Conservation (phyloP, 35 echinoderm and acorn worm genomes). For the Ptychodera flava region DNA sequence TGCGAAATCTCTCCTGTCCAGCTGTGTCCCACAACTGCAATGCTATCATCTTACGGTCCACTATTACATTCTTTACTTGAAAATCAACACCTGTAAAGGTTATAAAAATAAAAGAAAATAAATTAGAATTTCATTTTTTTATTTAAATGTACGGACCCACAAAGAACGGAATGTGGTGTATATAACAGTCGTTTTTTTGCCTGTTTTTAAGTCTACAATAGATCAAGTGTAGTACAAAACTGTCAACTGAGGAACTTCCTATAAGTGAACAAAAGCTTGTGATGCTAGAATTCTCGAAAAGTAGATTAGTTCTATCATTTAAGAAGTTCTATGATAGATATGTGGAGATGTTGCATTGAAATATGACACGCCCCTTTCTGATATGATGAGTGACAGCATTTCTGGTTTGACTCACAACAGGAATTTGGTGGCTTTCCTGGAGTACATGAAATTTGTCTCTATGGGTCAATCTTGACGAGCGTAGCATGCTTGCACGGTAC, state of each 20-base stretch:
- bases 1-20: conserved; percentile 83
- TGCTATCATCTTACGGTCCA: conserved; percentile 62
- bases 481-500: too few species aligned
- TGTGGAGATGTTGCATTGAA: too few species aligned
- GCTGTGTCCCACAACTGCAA: conserved; percentile 97
- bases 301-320: too few species aligned
- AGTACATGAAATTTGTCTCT: too few species aligned
- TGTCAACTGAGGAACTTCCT: neutral
- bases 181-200: neutral
- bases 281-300: too few species aligned
- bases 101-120: neutral
- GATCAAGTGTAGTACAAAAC: neutral
- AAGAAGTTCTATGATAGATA: too few species aligned
- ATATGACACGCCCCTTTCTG: too few species aligned
- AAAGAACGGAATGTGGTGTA: neutral
- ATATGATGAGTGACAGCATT: too few species aligned
- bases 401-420: too few species aligned
- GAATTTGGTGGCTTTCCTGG: too few species aligned
- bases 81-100: conserved; percentile 86
- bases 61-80: conserved; percentile 69
- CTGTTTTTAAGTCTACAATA: neutral
- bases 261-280: too few species aligned
- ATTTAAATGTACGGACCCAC: neutral
- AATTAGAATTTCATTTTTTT: neutral
- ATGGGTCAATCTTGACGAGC: too few species aligned